Conservation (phyloP, 2,888 invertebrate species). For the Drosophila suboccidentalis region DNA sequence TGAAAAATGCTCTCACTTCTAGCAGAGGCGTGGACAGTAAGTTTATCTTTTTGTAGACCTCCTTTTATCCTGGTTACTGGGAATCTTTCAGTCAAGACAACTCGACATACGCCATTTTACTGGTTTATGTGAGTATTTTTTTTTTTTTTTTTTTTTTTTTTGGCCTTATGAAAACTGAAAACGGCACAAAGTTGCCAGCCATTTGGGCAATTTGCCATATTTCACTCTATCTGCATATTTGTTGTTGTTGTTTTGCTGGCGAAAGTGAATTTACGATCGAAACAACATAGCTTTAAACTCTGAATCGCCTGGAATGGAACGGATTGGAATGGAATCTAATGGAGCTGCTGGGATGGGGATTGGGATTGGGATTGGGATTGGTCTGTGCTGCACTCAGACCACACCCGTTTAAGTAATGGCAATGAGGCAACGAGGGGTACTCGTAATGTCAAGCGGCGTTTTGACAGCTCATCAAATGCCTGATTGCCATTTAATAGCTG, state of each 20-base stretch:
- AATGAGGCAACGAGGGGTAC: slow-evolving; percentile 15
- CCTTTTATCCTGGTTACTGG: background rate
- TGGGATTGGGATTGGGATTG: slow-evolving; percentile 27
- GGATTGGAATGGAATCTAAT: slow-evolving; percentile 20
- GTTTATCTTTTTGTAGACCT: too few relatives aligned
- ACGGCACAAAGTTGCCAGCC: slow-evolving; percentile 56
- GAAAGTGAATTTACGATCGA: slow-evolving; percentile 60
- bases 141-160: slow-evolving; percentile 30
- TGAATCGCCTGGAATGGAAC: slow-evolving; percentile 3
- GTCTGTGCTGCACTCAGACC: slow-evolving; percentile 14
- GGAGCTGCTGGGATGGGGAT: slow-evolving; percentile 17
- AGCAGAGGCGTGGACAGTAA: too few relatives aligned
- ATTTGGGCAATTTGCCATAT: slow-evolving; percentile 55
- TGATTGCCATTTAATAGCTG: slow-evolving; percentile 72
- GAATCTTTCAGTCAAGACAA: background rate
- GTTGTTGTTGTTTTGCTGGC: slow-evolving; percentile 20
- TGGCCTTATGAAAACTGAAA: slow-evolving; percentile 60
- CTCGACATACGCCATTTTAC: background rate
- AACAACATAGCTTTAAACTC: slow-evolving; percentile 34
- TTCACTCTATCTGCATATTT: slow-evolving; percentile 54
- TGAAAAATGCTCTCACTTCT: background rate
- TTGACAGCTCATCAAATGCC: slow-evolving; percentile 74
- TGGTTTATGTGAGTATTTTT: slow-evolving; percentile 1
- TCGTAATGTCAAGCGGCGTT: slow-evolving; percentile 59
- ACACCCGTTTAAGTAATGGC: slow-evolving; percentile 22